Evolutionary conservation across 2,797 vertebrate species (phyloP), one percentile per base, ranked within the genome.

Genomic region (Pelodytes ibericus): DNA sequence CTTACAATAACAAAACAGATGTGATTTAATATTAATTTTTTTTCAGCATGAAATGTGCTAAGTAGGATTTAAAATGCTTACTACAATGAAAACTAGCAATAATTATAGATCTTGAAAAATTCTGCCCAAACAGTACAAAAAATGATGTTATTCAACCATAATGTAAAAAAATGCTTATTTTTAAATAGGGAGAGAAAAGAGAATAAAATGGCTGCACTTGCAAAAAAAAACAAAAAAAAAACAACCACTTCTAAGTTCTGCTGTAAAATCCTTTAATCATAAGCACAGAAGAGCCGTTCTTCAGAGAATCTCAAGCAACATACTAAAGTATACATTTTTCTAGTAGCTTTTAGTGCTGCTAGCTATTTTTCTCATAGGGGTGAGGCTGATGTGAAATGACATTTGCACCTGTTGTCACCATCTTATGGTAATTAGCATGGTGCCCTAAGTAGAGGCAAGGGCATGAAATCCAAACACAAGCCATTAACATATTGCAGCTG

Each of bases 401-500:
- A 92, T 82, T 89, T 91, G 90, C 87, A 92, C 92, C 91, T 93
- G 91, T 93, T 93, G 92, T 92, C 89, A 84, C 88, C 86, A 84
- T 87, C 86, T 88, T 90, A 86, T 88, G 88, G 89, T 93, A 92
- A 93, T 93, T 92, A 93, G 90, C 86, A 84, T 80, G 84, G 86
- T 84, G 89, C 88, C 89, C 89, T 91, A 93, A 91, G 90, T 91
- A 89, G 90, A 88, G 89, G 85, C 84, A 67, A 81, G 89, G 85
- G 88, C 90, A 86, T 88, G 83, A 81, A 87, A 85, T 88, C 87
- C 89, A 91, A 91, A 91, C 86, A 85, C 36, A 89, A 90, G 81
- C 90, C 87, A 93, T 93, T 93, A 93, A 90, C 91, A 93, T 92
- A 91, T 90, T 92, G 90, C 92, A 91, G 89, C 91, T 93, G 91